phyloP scores from a whole-genome alignment of 1,140 invertebrate species.

The fruit fly (Drosophila melanogaster) region Release_6_plus_ISO1_MT NC_004354.4:11629501-11630000 shows the following conservation, averaged over 20 bases:
- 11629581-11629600: constrained; percentile 3
- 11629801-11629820: constrained; percentile 31
- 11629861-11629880: not conserved
- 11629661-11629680: constrained; percentile 6
- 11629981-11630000: constrained; percentile 5
- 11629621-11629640: not conserved
- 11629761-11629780: constrained; percentile 5
- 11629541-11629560: constrained; percentile 14
- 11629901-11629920: constrained; percentile 48
- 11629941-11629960: constrained; percentile 66
- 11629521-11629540: constrained; percentile 19
- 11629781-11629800: constrained; percentile 30
- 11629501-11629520: constrained; percentile 9
- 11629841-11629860: constrained; percentile 25
- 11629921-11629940: constrained; percentile 75
- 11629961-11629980: constrained; percentile 14
- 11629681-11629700: constrained; percentile 6
- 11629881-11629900: constrained; percentile 19
- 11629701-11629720: constrained; percentile 6
- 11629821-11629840: constrained; percentile 36
- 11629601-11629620: not conserved
- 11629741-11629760: constrained; percentile 14
- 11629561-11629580: constrained; percentile 1
- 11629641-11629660: not conserved
- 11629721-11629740: constrained; percentile 19